These are phyloP conservation scores for Sebastes variabilis DNA, from an alignment of 2,797 vertebrate genomes.

Conservation along the genomic window DNA sequence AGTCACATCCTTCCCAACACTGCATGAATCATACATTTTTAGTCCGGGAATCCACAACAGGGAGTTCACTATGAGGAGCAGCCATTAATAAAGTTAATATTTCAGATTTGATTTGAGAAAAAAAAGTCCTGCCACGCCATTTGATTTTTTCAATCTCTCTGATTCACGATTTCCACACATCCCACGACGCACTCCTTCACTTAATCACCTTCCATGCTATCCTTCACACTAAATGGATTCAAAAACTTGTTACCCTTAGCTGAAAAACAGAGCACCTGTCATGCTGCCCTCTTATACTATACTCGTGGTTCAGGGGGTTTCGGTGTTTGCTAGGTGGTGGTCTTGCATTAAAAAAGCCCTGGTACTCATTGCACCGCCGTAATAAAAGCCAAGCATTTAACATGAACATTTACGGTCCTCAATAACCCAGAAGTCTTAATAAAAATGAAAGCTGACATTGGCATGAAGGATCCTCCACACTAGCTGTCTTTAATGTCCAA, in stretches of 20 bases:
- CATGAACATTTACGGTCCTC: constrained; percentile 84
- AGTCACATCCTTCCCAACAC: constrained; percentile 19
- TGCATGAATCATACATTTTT: constrained; percentile 31
- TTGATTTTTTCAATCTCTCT: constrained; percentile 12
- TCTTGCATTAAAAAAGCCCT: constrained; percentile 66
- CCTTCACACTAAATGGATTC: constrained; percentile 32
- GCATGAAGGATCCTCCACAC: constrained; percentile 83
- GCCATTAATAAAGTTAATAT: constrained; percentile 45
- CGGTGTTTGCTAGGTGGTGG: constrained; percentile 50
- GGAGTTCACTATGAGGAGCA: constrained; percentile 9
- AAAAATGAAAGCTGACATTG: constrained; percentile 88
- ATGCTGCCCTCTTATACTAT: constrained; percentile 23
- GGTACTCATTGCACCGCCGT: constrained; percentile 59
- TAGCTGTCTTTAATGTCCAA: constrained; percentile 86
- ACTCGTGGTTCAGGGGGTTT: constrained; percentile 42
- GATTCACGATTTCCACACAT: constrained; percentile 13
- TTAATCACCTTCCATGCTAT: constrained; percentile 20
- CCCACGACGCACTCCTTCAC: background rate
- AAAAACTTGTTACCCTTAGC: constrained; percentile 31
- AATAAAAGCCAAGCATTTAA: constrained; percentile 83
- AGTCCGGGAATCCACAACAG: constrained; percentile 10
- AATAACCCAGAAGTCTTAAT: constrained; percentile 88
- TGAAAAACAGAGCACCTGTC: constrained; percentile 42
- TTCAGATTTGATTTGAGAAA: constrained; percentile 44
- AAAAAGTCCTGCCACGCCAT: constrained; percentile 7